Evolutionary conservation across 2,113 vertebrate species (phyloP), one percentile per base, ranked within the genome.

Genomic region (Misgurnus mizolepis): DNA sequence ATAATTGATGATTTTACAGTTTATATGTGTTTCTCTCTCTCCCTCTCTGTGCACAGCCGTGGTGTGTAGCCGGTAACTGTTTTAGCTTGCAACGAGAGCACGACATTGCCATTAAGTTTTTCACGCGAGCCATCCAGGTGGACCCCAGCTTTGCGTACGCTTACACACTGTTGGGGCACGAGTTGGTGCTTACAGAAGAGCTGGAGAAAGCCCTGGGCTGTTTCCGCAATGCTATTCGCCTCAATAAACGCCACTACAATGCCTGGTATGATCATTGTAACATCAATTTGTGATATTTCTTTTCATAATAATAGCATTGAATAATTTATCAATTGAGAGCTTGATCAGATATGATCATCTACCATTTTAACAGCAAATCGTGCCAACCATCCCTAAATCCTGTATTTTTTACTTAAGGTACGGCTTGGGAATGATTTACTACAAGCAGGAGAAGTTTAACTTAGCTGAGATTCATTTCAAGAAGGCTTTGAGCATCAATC

Each of bases 381-480:
- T 53, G 0, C 55, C 12, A 3, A 58, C 17, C 50, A 12, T 58
- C 2, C 2, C 1, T 58, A 5, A 18, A 34, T 69, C 7, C n/a
- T 3, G 14, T 8, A 34, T 49, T 43, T 14, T n/a, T 88, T 88
- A 76, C 2, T 5, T 0, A 86, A 99, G 98, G 98, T 99, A 98
- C 27, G 97, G 98, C 53, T 91, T 99, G 89, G 98, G 98, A 82
- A 99, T 99, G 97, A 99, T 99, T 88, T 99, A 99, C 91, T 99
- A 97, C 90, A 99, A 99, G 84, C 98, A 99, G 89, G 98, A 99
- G 89, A 99, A 99, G 87, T 99, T 98, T 90, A 97, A 96, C 87
- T 90, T 99, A 80, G 98, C 97, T 75, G 98, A 99, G 91, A 98
- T 99, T 91, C 97, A 99, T 93, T 99, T 99, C 88, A 96, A 98